Evolutionary conservation across 2,888 invertebrate species (phyloP).

Genomic region (Venusia cambrica): DNA sequence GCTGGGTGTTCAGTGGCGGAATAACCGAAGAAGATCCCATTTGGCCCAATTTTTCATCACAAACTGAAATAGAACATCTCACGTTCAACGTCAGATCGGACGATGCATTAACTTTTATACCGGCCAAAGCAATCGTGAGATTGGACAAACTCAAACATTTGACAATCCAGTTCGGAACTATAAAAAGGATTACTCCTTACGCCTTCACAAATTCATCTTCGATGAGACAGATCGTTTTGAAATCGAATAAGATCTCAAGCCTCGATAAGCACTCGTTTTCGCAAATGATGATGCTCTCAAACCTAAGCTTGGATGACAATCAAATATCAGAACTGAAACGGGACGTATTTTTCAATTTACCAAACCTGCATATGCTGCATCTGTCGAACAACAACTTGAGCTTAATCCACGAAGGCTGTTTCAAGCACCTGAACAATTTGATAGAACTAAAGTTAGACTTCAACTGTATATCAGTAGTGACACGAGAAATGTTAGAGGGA

Average conservation of each 20-base stretch:
- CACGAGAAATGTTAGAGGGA: constrained; percentile 88
- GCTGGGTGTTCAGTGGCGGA: constrained; percentile 84
- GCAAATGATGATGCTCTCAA: constrained; percentile 85
- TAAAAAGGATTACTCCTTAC: constrained; percentile 85
- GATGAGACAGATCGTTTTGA: constrained; percentile 85
- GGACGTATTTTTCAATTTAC: constrained; percentile 87
- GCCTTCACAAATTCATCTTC: constrained; percentile 88
- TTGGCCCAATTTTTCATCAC: constrained; percentile 88
- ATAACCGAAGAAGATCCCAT: constrained; percentile 85
- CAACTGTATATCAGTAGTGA: constrained; percentile 88
- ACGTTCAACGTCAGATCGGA: constrained; percentile 87
- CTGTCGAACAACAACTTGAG: constrained; percentile 93
- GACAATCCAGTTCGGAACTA: constrained; percentile 86
- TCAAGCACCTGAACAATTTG: constrained; percentile 86
- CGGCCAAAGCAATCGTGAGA: constrained; percentile 85
- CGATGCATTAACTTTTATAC: constrained; percentile 85
- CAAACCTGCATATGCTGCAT: constrained; percentile 86
- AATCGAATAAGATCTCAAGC: constrained; percentile 84
- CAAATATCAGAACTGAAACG: constrained; percentile 87
- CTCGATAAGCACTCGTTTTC: constrained; percentile 87
- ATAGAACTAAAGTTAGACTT: constrained; percentile 89
- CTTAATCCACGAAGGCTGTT: constrained; percentile 92
- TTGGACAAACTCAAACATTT: constrained; percentile 85
- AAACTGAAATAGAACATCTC: constrained; percentile 84
- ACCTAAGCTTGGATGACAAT: constrained; percentile 88